phyloP scores from a whole-genome alignment of 2,888 invertebrate genomes.

The Heliconius cydno region DNA sequence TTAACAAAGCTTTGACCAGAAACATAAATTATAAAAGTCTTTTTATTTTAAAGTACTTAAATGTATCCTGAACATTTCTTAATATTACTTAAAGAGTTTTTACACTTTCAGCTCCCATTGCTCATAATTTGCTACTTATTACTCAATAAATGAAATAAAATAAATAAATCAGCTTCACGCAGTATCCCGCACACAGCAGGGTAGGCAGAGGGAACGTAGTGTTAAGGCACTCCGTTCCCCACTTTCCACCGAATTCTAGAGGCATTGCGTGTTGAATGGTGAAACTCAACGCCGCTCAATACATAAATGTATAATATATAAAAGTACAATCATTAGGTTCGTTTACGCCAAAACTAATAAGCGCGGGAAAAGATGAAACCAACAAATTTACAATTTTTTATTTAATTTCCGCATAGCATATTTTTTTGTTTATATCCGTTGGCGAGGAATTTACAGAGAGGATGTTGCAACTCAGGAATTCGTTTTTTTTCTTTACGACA shows the following conservation, averaged over 20 bases:
- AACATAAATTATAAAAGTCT: neutral
- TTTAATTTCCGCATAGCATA: slow-evolving; percentile 13
- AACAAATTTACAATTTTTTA: neutral
- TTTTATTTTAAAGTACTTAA: neutral
- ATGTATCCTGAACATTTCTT: neutral
- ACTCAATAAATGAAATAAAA: neutral
- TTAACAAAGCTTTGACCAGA: neutral
- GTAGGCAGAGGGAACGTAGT: too few relatives aligned
- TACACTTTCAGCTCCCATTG: too few relatives aligned
- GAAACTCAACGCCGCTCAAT: too few relatives aligned
- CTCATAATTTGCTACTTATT: neutral
- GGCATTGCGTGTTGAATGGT: too few relatives aligned
- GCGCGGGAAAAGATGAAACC: neutral
- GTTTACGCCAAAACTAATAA: neutral
- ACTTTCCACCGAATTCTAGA: too few relatives aligned
- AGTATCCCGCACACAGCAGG: too few relatives aligned
- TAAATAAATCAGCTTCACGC: too few relatives aligned
- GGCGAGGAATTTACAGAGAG: neutral
- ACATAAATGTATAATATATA: neutral
- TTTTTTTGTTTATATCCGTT: slow-evolving; percentile 11
- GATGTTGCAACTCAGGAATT: slow-evolving; percentile 15
- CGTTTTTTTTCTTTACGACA: slow-evolving; percentile 3
- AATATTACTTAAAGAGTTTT: too few relatives aligned
- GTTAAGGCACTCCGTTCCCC: too few relatives aligned
- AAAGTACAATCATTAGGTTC: neutral